Evolutionary conservation across 2,797 vertebrate species (phyloP), one percentile per base, ranked within the genome.

Genomic region (Coreius guichenoti): DNA sequence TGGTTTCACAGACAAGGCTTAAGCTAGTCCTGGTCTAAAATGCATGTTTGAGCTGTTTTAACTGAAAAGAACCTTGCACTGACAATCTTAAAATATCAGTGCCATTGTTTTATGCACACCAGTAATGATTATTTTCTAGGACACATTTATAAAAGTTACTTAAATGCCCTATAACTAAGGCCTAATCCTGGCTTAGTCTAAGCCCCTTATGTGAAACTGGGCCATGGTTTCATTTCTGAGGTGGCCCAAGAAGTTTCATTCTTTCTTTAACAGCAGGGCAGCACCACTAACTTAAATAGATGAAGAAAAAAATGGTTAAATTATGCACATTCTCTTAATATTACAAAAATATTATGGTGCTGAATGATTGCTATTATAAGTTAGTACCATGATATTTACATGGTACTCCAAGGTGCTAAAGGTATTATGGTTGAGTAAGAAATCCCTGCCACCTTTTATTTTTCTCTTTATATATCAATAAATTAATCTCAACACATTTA

Each of bases 251-350:
- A 5, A 1, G 19, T 12, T 23, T 39, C 4, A 4, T 61, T 61
- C 12, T 0, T 70, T n/a, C 36, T 45, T 23, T 26, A 3, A 8
- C 43, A 9, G 36, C 23, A 45, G n/a, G 14, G 17, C 1, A 29
- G 5, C 26, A 63, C 5, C 26, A 29, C 26, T 63, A 29, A 13
- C 0, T 1, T 29, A 29, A 7, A 16, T 63, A 13, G 26, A 13
- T 11, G n/a, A 9, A 23, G 19, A n/a, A n/a, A 11, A 56, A n/a
- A 58, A 0, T n/a, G 0, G 23, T 58, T 11, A n/a, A n/a, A 61
- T 61, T 58, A 23, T 61, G 23, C 13, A 13, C 4, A 26, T 26
- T 26, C 4, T 26, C 1, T 61, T n/a, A 26, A n/a, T 58, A n/a
- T 11, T 4, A 58, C 4, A 58, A n/a, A 33, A 33, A 33, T 33